Evolutionary conservation across 2,113 vertebrate species (phyloP).

Genomic region (Lycaon pictus): DNA sequence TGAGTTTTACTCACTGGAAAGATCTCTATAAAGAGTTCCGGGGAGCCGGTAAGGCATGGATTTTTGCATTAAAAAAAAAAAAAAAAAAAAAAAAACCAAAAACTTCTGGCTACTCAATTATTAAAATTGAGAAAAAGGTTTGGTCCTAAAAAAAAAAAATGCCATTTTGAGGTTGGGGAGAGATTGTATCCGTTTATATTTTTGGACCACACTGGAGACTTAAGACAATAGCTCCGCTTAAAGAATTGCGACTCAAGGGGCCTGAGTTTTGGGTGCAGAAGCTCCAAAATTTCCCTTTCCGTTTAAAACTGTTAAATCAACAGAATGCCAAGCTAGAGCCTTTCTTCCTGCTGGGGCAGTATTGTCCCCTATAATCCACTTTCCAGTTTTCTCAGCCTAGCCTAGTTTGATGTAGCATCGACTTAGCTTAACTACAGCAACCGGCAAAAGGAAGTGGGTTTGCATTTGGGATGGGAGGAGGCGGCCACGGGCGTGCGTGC

Average conservation of each 20-base stretch:
- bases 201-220: slow-evolving; percentile 26
- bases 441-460: slow-evolving; percentile 72
- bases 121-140: slow-evolving; percentile 41
- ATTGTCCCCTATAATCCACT: slow-evolving; percentile 83
- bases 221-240: slow-evolving; percentile 21
- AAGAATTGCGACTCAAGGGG: slow-evolving; percentile 53
- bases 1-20: slow-evolving; percentile 57
- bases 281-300: slow-evolving; percentile 48
- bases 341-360: slow-evolving; percentile 85
- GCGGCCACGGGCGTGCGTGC: slow-evolving; percentile 3
- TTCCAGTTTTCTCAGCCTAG: slow-evolving; percentile 72
- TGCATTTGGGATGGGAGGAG: slow-evolving; percentile 76
- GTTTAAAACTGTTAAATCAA: slow-evolving; percentile 78
- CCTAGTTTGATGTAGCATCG: slow-evolving; percentile 73
- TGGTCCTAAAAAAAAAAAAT: slow-evolving; percentile 14
- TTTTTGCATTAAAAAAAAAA: slow-evolving; percentile 5
- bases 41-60: not conserved
- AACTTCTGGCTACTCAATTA: slow-evolving; percentile 46
- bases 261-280: slow-evolving; percentile 56
- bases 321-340: slow-evolving; percentile 73
- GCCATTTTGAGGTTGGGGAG: not conserved
- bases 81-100: not conserved
- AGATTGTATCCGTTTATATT: slow-evolving; percentile 55
- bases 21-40: slow-evolving; percentile 18
- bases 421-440: slow-evolving; percentile 80